These are phyloP conservation scores for Pogonomyrmex barbatus DNA, from an alignment of 1,140 invertebrate genomes.

Conservation along the genomic window DNA sequence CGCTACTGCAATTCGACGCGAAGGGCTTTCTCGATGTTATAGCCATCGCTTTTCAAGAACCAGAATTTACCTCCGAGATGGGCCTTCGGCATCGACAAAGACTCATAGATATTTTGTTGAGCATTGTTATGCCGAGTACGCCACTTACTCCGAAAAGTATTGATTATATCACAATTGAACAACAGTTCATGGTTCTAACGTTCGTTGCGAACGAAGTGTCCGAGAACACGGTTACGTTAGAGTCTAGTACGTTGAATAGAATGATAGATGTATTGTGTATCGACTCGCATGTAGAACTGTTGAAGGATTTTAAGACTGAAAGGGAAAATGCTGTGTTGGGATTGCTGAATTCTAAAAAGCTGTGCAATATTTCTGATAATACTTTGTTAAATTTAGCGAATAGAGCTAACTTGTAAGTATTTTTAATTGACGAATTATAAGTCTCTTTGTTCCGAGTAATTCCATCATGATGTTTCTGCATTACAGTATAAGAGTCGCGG, in stretches of 20 bases:
- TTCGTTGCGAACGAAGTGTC: slow-evolving; percentile 81
- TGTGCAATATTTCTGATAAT: slow-evolving; percentile 87
- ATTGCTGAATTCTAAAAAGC: slow-evolving; percentile 90
- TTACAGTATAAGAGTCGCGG: slow-evolving; percentile 82
- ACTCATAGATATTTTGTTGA: slow-evolving; percentile 93
- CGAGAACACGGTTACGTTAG: slow-evolving; percentile 80
- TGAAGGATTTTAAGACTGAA: slow-evolving; percentile 89
- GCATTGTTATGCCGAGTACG: slow-evolving; percentile 89
- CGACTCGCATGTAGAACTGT: slow-evolving; percentile 84
- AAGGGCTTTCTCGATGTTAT: slow-evolving; percentile 96
- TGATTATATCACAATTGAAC: slow-evolving; percentile 84
- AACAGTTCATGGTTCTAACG: slow-evolving; percentile 88
- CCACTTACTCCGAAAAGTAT: slow-evolving; percentile 78
- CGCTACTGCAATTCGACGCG: slow-evolving; percentile 93
- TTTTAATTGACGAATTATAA: not conserved
- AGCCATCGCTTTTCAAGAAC: slow-evolving; percentile 94
- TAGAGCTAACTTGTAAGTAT: slow-evolving; percentile 89
- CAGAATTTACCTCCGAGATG: slow-evolving; percentile 91
- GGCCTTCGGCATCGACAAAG: slow-evolving; percentile 91
- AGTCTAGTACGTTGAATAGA: slow-evolving; percentile 80
- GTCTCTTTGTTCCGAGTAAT: slow-evolving; percentile 38
- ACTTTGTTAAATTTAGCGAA: slow-evolving; percentile 88
- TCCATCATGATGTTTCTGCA: slow-evolving; percentile 34
- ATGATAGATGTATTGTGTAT: slow-evolving; percentile 87
- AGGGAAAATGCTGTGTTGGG: slow-evolving; percentile 93